Evolutionary conservation across 2,888 invertebrate species (phyloP), one percentile per base, ranked within the genome.

Genomic region (Erpobdella octoculata): DNA sequence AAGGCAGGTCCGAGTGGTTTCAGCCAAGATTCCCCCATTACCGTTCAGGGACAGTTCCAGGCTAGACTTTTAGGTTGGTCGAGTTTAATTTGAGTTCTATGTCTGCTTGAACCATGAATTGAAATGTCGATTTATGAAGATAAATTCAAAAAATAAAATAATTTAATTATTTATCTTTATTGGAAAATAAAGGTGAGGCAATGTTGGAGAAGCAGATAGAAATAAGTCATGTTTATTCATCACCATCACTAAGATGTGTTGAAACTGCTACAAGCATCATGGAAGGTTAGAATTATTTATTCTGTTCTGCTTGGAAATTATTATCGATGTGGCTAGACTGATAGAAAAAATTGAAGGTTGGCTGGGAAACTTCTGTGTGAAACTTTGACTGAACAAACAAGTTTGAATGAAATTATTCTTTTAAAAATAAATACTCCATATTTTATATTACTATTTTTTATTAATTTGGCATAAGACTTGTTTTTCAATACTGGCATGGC

Each of bases 181-280:
- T 48, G 48, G 25, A 48, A 6, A 25, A 2, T 62, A 35, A 77
- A 82, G 96, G 96, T 1, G 91, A 93, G 83, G 91, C 90, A 0
- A 85, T 96, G 83, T 87, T 87, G 74, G 87, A 89, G 71, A 87
- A 88, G 48, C 88, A 88, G 33, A 86, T 90, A 21, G 81, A 85
- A 62, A 87, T 94, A 59, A 85, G 87, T 72, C 88, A 90, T 80
- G 90, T 91, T 31, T 93, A 90, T 83, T 89, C 90, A 35, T 95
- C 95, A 1, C 91, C 93, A 0, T 90, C 95, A 31, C 87, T 92
- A 75, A 88, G 96, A 71, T 94, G 93, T 84, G 87, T 96, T 41
- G 92, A 96, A 84, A 96, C 96, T 9, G 85, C 86, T 28, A 80
- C 83, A n/a, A 83, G 83, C 72, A 80, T 87, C 37, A 79, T 87